Evolutionary conservation across 1,140 invertebrate species (phyloP).

Genomic region (Calephelis virginiensis): DNA sequence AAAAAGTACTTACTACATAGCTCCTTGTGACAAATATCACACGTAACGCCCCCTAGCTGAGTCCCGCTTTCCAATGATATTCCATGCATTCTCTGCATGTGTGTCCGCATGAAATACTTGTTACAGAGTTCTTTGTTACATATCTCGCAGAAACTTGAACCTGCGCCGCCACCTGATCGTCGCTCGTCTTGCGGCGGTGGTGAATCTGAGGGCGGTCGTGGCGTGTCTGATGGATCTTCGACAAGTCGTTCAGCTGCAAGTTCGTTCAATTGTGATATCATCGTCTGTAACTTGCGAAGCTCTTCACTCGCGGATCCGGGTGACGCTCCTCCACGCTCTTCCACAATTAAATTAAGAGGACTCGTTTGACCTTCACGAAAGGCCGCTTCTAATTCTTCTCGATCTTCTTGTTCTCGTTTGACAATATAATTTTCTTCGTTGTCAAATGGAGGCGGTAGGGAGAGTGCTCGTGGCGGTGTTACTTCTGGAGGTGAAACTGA

Average conservation of each 20-base stretch:
- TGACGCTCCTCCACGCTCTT: slow-evolving; percentile 64
- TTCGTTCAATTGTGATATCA: slow-evolving; percentile 93
- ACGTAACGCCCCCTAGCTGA: slow-evolving; percentile 94
- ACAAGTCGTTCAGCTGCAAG: slow-evolving; percentile 81
- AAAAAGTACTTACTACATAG: slow-evolving; percentile 98
- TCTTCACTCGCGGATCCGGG: slow-evolving; percentile 86
- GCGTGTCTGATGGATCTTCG: slow-evolving; percentile 63
- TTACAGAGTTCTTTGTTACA: slow-evolving; percentile 99
- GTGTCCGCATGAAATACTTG: slow-evolving; percentile 99
- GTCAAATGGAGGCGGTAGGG: slow-evolving; percentile 79
- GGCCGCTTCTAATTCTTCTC: slow-evolving; percentile 57
- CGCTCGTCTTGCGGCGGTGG: slow-evolving; percentile 62
- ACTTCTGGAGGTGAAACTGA: slow-evolving; percentile 64
- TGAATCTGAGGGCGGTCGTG: slow-evolving; percentile 57
- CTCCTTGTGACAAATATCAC: slow-evolving; percentile 98
- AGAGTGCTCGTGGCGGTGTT: slow-evolving; percentile 81
- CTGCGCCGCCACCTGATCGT: slow-evolving; percentile 73
- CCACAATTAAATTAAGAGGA: slow-evolving; percentile 73
- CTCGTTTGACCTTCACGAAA: slow-evolving; percentile 68
- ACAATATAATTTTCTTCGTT: slow-evolving; percentile 69
- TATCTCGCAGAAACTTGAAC: slow-evolving; percentile 97
- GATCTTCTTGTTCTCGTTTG: slow-evolving; percentile 65
- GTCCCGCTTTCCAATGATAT: slow-evolving; percentile 96
- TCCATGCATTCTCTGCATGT: slow-evolving; percentile 99
- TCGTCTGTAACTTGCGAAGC: slow-evolving; percentile 92